These are phyloP conservation scores for Spinus pinus DNA, from an alignment of 2,797 vertebrate genomes.

Conservation along the genomic window DNA sequence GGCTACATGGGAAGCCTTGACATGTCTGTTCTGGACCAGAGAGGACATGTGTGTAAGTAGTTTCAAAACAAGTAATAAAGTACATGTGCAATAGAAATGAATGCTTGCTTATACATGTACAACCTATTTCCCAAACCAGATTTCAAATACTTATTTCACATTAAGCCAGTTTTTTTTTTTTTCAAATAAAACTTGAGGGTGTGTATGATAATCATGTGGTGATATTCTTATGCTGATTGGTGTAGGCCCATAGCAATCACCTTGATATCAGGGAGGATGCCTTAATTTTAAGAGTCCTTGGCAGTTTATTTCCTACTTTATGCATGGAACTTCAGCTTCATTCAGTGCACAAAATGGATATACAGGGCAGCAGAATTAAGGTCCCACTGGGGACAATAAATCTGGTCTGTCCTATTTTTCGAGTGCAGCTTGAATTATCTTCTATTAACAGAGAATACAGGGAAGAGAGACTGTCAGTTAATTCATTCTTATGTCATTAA, in stretches of 20 bases:
- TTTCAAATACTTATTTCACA: neutral
- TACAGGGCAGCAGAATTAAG: neutral
- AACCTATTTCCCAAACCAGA: neutral
- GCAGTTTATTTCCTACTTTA: neutral
- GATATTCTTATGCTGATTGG: neutral
- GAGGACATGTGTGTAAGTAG: neutral
- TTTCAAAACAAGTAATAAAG: neutral
- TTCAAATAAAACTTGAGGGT: neutral
- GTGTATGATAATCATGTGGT: neutral
- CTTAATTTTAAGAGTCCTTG: neutral
- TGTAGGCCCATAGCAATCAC: neutral
- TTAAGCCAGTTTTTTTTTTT: rapidly evolving
- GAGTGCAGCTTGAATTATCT: neutral
- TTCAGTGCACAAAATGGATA: neutral
- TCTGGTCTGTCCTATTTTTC: slow-evolving; percentile 16
- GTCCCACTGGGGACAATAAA: neutral
- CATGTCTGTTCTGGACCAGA: neutral
- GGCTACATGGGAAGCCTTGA: neutral
- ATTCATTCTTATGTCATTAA: neutral
- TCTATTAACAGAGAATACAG: neutral
- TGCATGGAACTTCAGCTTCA: neutral
- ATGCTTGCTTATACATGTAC: neutral
- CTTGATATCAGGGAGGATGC: neutral
- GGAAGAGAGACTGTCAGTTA: neutral
- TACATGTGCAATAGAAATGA: neutral